phyloP scores from a whole-genome alignment of 2,888 invertebrate genomes.

The Papilio gigon region DNA sequence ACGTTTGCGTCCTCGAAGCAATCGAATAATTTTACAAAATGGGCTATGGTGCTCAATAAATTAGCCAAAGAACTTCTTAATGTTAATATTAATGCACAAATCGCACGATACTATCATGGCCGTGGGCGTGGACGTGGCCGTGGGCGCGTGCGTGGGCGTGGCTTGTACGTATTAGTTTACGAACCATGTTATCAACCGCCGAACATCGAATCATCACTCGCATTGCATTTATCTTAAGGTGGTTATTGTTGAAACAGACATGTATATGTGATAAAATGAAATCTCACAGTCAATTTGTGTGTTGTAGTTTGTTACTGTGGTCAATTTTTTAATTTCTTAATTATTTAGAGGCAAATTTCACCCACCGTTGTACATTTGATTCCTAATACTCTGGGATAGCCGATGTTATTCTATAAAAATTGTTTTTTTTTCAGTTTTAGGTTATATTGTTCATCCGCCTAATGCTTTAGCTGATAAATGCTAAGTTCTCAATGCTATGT shows the following conservation, averaged over 20 bases:
- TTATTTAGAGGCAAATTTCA: not conserved
- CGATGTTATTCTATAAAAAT: not conserved
- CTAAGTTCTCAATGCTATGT: not conserved
- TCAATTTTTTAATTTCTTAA: not conserved
- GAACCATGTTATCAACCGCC: not conserved
- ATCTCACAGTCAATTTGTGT: not conserved
- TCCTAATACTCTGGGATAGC: not conserved
- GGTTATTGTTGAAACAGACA: not conserved
- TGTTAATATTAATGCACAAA: conserved; percentile 15
- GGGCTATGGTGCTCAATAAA: conserved; percentile 10
- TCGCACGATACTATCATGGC: not conserved
- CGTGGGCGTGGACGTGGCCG: not conserved
- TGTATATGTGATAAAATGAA: not conserved
- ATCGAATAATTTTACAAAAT: not conserved
- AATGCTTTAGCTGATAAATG: not conserved
- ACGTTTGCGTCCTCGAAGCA: conserved; percentile 16
- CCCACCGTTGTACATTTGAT: not conserved
- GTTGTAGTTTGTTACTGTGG: too few relatives aligned
- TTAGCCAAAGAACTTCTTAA: conserved; percentile 7
- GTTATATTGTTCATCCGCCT: not conserved
- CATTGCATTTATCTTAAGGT: conserved; percentile 8
- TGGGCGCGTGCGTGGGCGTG: not conserved
- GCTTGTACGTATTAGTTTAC: not conserved
- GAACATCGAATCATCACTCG: not conserved
- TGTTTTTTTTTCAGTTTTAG: not conserved